These are phyloP conservation scores for Leptosomus discolor DNA, from an alignment of 2,113 vertebrate genomes.

Conservation along the genomic window DNA sequence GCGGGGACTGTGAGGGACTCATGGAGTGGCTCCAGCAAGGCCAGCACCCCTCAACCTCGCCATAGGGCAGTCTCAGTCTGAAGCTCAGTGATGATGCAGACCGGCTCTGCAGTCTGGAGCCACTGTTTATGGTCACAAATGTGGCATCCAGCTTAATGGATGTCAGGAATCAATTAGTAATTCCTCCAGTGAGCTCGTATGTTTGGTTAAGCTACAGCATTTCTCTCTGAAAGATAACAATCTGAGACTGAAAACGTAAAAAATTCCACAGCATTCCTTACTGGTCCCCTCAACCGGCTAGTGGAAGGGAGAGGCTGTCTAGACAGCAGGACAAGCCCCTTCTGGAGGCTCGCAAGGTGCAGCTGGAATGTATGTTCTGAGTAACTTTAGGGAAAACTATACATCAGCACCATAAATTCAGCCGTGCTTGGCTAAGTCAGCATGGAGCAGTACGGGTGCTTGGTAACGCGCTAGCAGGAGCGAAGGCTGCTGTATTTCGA, in stretches of 20 bases:
- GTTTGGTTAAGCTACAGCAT: neutral
- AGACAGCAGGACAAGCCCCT: neutral
- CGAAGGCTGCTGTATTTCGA: neutral
- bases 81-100: neutral
- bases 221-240: neutral
- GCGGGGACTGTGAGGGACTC: accelerated
- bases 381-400: neutral
- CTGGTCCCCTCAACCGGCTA: neutral
- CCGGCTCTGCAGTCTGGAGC: neutral
- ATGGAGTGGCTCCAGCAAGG: accelerated
- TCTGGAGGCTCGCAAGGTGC: neutral
- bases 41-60: neutral
- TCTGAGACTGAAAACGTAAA: neutral
- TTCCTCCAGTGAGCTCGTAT: accelerated
- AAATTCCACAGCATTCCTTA: neutral
- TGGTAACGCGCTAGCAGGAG: neutral
- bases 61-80: too few species aligned
- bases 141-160: neutral
- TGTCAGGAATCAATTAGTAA: neutral
- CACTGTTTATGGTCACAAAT: neutral
- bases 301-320: neutral
- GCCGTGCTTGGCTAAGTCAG: neutral
- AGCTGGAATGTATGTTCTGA: neutral
- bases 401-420: neutral
- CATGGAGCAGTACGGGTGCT: neutral